Percentiles rank a stretch among this genome's conserved stretches.
These are phyloP conservation scores for Platygyra sinensis DNA, from an alignment of 64 coral and sea anemone genomes.

Conservation along the genomic window DNA sequence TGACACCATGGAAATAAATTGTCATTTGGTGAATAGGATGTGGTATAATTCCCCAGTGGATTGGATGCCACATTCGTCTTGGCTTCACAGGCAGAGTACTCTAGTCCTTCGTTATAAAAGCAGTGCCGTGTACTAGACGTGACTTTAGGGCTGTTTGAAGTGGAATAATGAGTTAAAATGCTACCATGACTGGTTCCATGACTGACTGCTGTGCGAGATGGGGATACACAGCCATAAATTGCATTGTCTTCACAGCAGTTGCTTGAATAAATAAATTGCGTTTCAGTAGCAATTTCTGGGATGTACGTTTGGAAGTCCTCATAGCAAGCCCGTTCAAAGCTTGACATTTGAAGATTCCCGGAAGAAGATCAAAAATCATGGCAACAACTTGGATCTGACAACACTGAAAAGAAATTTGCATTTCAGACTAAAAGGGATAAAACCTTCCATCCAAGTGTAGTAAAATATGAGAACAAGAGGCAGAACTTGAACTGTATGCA, in stretches of 20 bases:
- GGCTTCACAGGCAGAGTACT: background rate
- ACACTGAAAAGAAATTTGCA: background rate
- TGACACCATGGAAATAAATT: background rate
- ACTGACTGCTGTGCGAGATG: background rate
- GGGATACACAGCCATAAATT: background rate
- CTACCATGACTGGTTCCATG: background rate
- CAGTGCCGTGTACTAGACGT: background rate
- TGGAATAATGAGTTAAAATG: background rate
- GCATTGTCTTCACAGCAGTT: background rate
- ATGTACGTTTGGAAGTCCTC: constrained; percentile 69
- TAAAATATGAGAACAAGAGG: background rate
- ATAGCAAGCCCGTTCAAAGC: constrained; percentile 58
- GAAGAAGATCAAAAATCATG: background rate
- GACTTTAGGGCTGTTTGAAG: background rate
- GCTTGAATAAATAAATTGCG: background rate
- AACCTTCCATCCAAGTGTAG: background rate
- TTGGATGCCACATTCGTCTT: background rate
- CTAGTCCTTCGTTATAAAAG: background rate
- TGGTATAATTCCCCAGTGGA: background rate
- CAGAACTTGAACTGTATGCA: background rate
- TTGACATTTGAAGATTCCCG: constrained; percentile 25
- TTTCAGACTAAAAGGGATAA: background rate
- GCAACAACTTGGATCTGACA: background rate
- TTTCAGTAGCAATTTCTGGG: constrained; percentile 59
- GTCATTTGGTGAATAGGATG: background rate